These are phyloP conservation scores for Cossypha niveicapilla DNA, from an alignment of 2,797 vertebrate species.

Conservation along the genomic window DNA sequence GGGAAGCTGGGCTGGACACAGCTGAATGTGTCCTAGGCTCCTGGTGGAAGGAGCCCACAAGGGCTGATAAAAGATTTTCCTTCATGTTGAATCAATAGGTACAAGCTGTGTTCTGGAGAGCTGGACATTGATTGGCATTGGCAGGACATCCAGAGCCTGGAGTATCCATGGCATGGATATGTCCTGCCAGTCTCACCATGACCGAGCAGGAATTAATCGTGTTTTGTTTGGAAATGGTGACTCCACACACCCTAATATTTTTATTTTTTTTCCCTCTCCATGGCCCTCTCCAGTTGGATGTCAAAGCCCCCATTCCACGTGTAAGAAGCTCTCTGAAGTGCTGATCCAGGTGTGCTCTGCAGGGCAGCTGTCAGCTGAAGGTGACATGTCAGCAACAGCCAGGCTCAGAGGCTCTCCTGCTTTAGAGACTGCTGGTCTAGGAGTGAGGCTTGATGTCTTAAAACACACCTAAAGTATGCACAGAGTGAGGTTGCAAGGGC, in stretches of 20 bases:
- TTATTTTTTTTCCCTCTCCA: neutral
- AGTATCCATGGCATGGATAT: fast-evolving
- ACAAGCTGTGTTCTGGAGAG: neutral
- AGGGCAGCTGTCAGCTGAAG: neutral
- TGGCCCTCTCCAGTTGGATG: neutral
- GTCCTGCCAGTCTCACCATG: neutral
- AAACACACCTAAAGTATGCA: neutral
- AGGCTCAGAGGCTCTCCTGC: neutral
- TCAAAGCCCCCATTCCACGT: neutral
- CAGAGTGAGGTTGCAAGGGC: neutral
- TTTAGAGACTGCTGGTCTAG: neutral
- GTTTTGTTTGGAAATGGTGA: neutral
- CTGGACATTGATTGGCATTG: neutral
- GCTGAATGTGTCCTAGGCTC: neutral
- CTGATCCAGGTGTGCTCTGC: neutral
- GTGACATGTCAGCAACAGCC: neutral
- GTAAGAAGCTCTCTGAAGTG: neutral
- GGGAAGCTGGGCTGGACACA: neutral
- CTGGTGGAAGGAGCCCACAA: neutral
- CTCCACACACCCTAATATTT: fast-evolving
- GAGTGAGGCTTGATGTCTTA: neutral
- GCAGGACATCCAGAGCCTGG: neutral
- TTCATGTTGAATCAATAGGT: neutral
- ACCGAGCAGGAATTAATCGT: neutral
- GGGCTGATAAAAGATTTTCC: neutral